Evolutionary conservation across 2,888 invertebrate species (phyloP), one percentile per base, ranked within the genome.

Genomic region (Dasysyrphus tricinctus): DNA sequence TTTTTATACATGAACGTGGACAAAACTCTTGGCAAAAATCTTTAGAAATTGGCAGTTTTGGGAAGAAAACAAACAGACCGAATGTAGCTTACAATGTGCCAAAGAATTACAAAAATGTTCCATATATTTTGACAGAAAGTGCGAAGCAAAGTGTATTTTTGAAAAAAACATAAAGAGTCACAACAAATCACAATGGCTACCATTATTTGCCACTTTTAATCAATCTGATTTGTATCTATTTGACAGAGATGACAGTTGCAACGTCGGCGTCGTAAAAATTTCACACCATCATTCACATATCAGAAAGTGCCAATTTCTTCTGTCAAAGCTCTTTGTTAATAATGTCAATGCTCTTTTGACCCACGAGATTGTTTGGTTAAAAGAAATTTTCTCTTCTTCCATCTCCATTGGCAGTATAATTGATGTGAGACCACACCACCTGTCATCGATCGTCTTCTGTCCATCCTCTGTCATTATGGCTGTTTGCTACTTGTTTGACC

Each of bases 401-500:
- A 32, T 32, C 32, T 32, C 32, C 24, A 51, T 39, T 69, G 51
- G n/a, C n/a, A 32, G 4, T n/a, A 67, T 75, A 59, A 80, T 70
- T 59, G 44, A 70, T 75, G 56, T 44, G 44, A 34, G 5, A 47
- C 37, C 19, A 32, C 70, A 70, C n/a, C n/a, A n/a, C 69, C 80
- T 70, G 56, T 76, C 63, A 70, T 76, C 76, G 49, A 72, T 44
- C 51, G 65, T 72, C 49, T 73, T 56, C 44, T 80, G 51, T 57
- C 39, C 65, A 57, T 81, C 70, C 51, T 74, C 80, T n/a, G 73
- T 73, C 24, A 32, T 65, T 65, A 49, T 34, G 47, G 16, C n/a
- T 14, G 51, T 73, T 75, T 37, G 54, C 56, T 80, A 76, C 75
- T 70, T 37, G 76, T 80, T 80, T 54, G 61, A 37, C 80, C 54